Evolutionary conservation across 2,797 vertebrate species (phyloP).

Genomic region (Spheniscus humboldti): DNA sequence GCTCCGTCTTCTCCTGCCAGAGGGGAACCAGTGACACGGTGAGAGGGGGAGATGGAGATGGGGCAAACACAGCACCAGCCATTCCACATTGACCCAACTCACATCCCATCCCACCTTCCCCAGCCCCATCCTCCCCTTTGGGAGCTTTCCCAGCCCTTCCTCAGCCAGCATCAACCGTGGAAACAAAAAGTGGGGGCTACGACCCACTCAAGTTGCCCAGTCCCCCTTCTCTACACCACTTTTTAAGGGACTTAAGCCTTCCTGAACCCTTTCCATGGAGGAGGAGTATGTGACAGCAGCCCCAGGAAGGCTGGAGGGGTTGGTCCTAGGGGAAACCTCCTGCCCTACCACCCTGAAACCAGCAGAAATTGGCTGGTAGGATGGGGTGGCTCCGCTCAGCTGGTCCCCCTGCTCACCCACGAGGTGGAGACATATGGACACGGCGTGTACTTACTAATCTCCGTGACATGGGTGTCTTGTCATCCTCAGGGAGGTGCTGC

Average conservation of each 20-base stretch:
- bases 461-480: conserved; percentile 97
- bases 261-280: neutral
- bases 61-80: neutral
- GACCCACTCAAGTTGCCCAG: neutral
- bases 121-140: neutral
- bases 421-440: neutral
- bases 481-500: conserved; percentile 95
- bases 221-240: neutral
- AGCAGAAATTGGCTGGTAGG: neutral
- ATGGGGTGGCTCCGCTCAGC: neutral
- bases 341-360: neutral
- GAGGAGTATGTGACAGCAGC: neutral
- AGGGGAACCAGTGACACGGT: neutral
- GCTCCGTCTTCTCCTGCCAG: conserved; percentile 93
- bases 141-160: neutral
- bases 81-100: neutral
- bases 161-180: neutral
- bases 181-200: neutral
- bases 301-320: neutral
- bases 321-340: neutral
- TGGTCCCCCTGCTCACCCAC: neutral
- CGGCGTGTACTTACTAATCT: conserved; percentile 81
- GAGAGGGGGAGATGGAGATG: neutral
- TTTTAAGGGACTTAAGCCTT: neutral
- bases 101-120: neutral